These are phyloP conservation scores for Asobara japonica DNA, from an alignment of 1,140 invertebrate genomes.

Conservation along the genomic window DNA sequence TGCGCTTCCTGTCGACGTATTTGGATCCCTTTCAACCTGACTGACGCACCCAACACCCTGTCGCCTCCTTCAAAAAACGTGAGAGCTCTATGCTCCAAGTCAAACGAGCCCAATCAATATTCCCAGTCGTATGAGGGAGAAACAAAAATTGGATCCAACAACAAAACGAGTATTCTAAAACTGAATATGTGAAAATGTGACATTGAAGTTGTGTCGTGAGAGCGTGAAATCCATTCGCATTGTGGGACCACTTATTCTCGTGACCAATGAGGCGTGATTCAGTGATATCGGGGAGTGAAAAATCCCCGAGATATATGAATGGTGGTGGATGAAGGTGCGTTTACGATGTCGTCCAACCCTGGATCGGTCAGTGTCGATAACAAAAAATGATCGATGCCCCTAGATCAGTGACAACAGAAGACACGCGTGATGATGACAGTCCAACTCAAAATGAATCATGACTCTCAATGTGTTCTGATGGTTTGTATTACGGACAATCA, in stretches of 20 bases:
- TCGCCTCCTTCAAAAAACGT: not conserved
- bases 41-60: not conserved
- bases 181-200: not conserved
- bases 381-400: constrained; percentile 60
- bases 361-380: constrained; percentile 49
- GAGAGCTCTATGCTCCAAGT: not conserved
- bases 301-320: constrained; percentile 3
- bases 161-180: too few species aligned
- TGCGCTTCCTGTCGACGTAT: constrained; percentile 13
- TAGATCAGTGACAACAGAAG: constrained; percentile 31
- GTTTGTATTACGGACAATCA: not conserved
- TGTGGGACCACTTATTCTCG: constrained; percentile 54
- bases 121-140: not conserved
- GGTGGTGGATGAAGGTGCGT: not conserved
- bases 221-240: constrained; percentile 43
- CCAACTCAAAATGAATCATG: not conserved
- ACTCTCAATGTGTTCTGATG: not conserved
- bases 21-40: constrained; percentile 9
- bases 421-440: constrained; percentile 32
- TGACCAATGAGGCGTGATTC: constrained; percentile 53
- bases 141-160: not conserved
- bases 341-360: not conserved
- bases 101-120: constrained; percentile 3
- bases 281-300: not conserved
- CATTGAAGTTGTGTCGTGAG: constrained; percentile 12